These are phyloP conservation scores for Magallana gigas DNA, from an alignment of 1,140 invertebrate species.

Conservation along the genomic window DNA sequence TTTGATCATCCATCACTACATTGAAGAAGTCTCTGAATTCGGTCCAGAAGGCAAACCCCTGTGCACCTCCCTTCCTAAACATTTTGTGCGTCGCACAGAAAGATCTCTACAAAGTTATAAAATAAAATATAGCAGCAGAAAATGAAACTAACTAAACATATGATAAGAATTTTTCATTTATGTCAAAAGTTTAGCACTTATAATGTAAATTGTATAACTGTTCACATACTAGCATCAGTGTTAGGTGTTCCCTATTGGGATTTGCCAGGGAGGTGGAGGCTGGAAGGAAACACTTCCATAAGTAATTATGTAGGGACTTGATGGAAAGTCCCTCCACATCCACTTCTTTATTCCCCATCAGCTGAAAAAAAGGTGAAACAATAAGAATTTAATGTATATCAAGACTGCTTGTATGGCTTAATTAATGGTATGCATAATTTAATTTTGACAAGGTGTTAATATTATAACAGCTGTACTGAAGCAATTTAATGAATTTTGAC, in stretches of 20 bases:
- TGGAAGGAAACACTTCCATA: not conserved
- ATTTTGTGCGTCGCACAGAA: not conserved
- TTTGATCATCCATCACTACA: not conserved
- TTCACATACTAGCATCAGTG: not conserved
- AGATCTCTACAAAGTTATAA: not conserved
- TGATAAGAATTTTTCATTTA: not conserved
- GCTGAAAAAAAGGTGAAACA: not conserved
- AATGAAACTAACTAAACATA: not conserved
- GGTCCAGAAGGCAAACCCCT: not conserved
- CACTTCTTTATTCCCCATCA: not conserved
- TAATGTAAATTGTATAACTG: not conserved
- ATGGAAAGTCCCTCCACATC: not conserved
- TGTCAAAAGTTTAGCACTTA: not conserved
- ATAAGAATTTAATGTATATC: not conserved
- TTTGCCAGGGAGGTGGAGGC: not conserved
- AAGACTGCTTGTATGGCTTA: not conserved
- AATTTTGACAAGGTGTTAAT: not conserved
- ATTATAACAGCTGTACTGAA: not conserved
- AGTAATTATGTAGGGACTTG: not conserved
- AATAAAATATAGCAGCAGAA: not conserved
- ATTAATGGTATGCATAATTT: not conserved
- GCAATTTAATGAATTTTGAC: not conserved
- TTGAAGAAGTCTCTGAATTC: not conserved
- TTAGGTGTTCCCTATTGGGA: not conserved
- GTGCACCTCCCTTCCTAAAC: not conserved